Percentiles rank a stretch among this genome's conserved stretches.
Evolutionary conservation across 2,113 vertebrate genomes (phyloP).

Genomic region (Cyphomyrus plagiostoma): DNA sequence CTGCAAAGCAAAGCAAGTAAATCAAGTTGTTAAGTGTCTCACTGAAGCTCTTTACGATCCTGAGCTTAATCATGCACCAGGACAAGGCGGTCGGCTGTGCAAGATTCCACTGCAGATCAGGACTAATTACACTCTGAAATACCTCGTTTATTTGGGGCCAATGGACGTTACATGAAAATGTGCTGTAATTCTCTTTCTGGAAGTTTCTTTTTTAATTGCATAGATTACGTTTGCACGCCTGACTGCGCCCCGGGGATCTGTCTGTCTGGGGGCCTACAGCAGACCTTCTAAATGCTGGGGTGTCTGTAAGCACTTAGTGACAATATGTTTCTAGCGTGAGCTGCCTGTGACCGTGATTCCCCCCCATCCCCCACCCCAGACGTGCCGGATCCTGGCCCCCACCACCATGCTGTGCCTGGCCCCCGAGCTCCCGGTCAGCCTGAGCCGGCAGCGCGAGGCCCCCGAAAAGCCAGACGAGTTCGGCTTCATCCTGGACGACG

Average conservation of each 20-base stretch:
- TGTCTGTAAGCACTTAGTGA: not conserved
- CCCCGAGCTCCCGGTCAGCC: conserved; percentile 72
- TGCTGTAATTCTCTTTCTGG: not conserved
- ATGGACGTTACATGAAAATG: not conserved
- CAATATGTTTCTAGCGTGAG: not conserved
- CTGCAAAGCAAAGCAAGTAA: not conserved
- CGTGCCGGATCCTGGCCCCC: conserved; percentile 78
- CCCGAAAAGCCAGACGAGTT: conserved; percentile 86
- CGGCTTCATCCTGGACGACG: conserved; percentile 90
- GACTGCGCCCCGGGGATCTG: not conserved
- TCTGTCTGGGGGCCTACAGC: not conserved
- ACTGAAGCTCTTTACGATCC: conserved; percentile 22
- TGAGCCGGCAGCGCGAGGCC: conserved; percentile 68
- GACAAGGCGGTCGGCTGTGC: not conserved
- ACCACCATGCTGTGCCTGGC: conserved; percentile 90
- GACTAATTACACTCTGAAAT: conserved; percentile 13
- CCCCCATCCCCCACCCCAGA: conserved; percentile 46
- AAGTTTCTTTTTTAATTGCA: not conserved
- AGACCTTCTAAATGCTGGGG: not conserved
- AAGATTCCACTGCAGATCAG: not conserved
- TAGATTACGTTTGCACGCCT: not conserved
- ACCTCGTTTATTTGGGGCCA: not conserved
- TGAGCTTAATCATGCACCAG: not conserved
- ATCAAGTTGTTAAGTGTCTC: not conserved
- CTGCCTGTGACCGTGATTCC: not conserved